These are phyloP conservation scores for Poliocrania exsul DNA, from an alignment of 2,797 vertebrate genomes.

Conservation along the genomic window DNA sequence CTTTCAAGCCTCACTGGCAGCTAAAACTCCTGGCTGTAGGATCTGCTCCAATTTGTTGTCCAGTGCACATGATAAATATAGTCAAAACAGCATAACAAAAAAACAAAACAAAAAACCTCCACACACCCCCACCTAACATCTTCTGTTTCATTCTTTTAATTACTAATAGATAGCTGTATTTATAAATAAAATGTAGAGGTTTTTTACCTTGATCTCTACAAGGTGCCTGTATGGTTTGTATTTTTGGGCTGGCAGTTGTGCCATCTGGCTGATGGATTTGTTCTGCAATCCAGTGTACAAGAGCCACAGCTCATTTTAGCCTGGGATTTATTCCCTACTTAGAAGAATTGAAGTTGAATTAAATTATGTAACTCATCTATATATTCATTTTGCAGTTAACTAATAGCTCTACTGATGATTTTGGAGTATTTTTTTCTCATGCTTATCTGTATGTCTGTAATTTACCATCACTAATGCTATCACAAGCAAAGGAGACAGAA, in stretches of 20 bases:
- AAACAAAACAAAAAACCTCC: neutral
- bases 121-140: neutral
- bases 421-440: neutral
- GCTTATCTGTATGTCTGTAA: neutral
- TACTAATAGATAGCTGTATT: constrained; percentile 52
- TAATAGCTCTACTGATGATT: neutral
- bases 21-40: neutral
- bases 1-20: neutral
- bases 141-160: neutral
- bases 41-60: neutral
- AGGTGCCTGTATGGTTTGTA: constrained; percentile 57
- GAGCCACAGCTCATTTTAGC: neutral
- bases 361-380: neutral
- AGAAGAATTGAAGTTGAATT: neutral
- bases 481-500: neutral
- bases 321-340: neutral
- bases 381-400: neutral
- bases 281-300: neutral
- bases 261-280: neutral
- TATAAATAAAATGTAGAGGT: constrained; percentile 83
- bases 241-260: neutral
- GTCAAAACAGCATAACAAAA: neutral
- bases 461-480: neutral
- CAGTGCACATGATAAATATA: neutral
- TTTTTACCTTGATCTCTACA: constrained; percentile 84